Evolutionary conservation across 2,888 invertebrate genomes (phyloP), one percentile per base, ranked within the genome.

Genomic region (Acrobasis repandana): DNA sequence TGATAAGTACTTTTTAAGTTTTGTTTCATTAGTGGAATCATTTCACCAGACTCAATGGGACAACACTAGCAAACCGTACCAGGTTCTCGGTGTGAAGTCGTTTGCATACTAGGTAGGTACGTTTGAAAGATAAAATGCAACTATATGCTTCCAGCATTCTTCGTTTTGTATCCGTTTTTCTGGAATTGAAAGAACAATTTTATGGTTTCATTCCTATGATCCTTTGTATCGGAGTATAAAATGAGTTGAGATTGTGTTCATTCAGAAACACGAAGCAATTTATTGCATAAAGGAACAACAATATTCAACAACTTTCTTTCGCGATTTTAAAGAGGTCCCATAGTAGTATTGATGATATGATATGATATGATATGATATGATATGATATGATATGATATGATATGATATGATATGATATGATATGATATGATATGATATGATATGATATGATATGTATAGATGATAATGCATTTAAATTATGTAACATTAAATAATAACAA

Each of bases 81-180:
- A 64, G 67, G 72, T 74, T 74, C 75, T 70, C 74, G 66, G 74
- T 75, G 75, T 74, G 69, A 79, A 83, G 75, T 78, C 79, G 77
- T 83, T 85, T 81, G 74, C 80, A 80, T 79, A n/a, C n/a, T n/a
- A 79, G 78, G 75, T 73, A 74, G 73, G 72, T 68, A 64, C 65
- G 62, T 67, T 65, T 58, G 63, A 48, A 66, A 75, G 77, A 79
- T 79, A 81, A 82, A 85, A 80, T 82, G 75, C 74, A 76, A 76
- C 73, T 79, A 80, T 74, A 74, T 15, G 47, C 16, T 9, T 15
- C 47, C 15, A 14, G 16, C 47, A 9, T 3, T 15, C 38, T 38
- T 38, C 38, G 14, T 38, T 38, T 38, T 38, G 38, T 38, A 14
- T 14, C 38, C 4, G 38, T 10, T 38, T 38, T 38, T 52, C 51